Base-by-base conservation (phyloP, 1,140 invertebrate species). In the Drosophila bifasciata region DNA sequence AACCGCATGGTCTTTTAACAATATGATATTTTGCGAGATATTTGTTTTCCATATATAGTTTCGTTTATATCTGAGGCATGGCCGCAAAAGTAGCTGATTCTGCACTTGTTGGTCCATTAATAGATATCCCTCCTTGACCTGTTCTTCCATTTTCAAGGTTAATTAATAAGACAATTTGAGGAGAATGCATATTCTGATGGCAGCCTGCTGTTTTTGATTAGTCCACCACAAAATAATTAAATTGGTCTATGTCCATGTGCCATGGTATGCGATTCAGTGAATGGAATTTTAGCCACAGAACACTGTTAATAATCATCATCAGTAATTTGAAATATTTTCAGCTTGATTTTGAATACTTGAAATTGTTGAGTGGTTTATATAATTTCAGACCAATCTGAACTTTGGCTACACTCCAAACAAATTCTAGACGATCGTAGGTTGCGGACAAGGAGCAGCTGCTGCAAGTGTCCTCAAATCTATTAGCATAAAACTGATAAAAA, bases 401-500 rank as follows among this genome's bases (percentile, higher is more conserved):
- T 61, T 61, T 52, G 45, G 32, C 45, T 43, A 11, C 23, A 49
- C 13, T 61, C 67, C 36, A 60, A 71, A 39, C 25, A 43, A 43
- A 59, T 32, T 15, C 32, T 16, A 21, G 19, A 15, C 17, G 39
- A 41, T n/a, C 32, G 8, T 21, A 19, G 9, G 8, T 28, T 25
- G 9, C 28, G 17, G 11, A 25, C 36, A 58, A 70, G 43, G n/a
- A 79, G 76, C 81, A 86, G 63, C 80, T 80, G 81, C 49, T 80
- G 61, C 60, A 80, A 76, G 77, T 66, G 70, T 76, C 55, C 55
- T 63, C 48, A 51, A 76, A 80, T 85, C 48, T 84, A 84, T 84
- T 85, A 84, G 81, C 80, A 86, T 84, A 84, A 86, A 78, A 76
- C 81, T 72, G 76, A 84, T 84, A 76, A 85, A 85, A 85, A 85